Evolutionary conservation across 2,113 vertebrate genomes (phyloP).

Genomic region (Etia nguti): DNA sequence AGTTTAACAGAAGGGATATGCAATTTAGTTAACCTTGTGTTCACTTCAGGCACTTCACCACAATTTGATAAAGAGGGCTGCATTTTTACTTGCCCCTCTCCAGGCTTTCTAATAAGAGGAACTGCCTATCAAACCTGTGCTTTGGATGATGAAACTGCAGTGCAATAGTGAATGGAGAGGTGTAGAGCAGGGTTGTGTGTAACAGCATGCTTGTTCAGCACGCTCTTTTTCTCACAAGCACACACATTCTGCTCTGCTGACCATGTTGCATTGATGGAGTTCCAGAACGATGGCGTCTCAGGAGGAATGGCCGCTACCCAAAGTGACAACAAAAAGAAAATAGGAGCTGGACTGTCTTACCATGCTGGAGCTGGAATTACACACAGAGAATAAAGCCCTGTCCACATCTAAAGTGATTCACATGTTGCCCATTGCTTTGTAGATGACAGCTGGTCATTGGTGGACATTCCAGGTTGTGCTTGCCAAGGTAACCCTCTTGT

Average conservation of each 20-base stretch:
- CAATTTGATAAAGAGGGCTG: constrained; percentile 64
- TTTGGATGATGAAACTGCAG: constrained; percentile 70
- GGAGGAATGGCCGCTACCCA: constrained; percentile 13
- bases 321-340: background rate
- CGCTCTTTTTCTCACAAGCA: background rate
- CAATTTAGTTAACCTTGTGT: constrained; percentile 64
- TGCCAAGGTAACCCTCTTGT: background rate
- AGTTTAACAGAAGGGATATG: constrained; percentile 49
- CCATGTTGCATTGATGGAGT: constrained; percentile 52
- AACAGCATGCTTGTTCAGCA: constrained; percentile 62
- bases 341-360: background rate
- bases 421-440: background rate
- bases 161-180: constrained; percentile 55
- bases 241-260: constrained; percentile 51
- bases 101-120: constrained; percentile 67
- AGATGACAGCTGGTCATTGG: background rate
- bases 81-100: constrained; percentile 45
- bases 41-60: constrained; percentile 59
- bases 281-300: constrained; percentile 39
- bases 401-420: background rate
- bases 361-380: constrained; percentile 29
- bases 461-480: background rate
- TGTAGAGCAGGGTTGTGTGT: constrained; percentile 14
- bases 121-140: constrained; percentile 68
- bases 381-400: background rate